Evolutionary conservation across 1,140 invertebrate species (phyloP).

Genomic region (Drosophila micromelanica): DNA sequence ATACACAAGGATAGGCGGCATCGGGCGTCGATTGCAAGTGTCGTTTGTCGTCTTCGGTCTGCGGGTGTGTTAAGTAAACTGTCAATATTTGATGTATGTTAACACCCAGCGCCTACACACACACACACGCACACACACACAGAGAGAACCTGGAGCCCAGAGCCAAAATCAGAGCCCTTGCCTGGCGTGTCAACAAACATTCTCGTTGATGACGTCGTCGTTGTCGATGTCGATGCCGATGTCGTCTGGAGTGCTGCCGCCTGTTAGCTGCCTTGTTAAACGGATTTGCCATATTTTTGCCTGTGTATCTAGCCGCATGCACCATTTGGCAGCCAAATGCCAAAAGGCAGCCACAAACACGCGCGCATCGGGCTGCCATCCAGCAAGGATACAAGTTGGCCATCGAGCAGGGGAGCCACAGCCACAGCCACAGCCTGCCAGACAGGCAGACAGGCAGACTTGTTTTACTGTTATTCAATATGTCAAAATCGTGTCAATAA

Average conservation of each 20-base stretch:
- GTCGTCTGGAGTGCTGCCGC: constrained; percentile 36
- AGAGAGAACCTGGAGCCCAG: constrained; percentile 15
- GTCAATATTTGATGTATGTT: constrained; percentile 83
- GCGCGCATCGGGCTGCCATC: constrained; percentile 45
- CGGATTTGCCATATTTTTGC: constrained; percentile 78
- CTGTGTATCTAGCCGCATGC: constrained; percentile 65
- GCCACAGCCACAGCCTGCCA: constrained; percentile 21
- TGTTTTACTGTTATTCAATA: constrained; percentile 81
- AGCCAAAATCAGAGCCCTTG: constrained; percentile 28
- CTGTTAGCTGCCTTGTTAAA: constrained; percentile 63
- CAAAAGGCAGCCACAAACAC: constrained; percentile 78
- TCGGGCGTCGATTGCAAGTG: constrained; percentile 50
- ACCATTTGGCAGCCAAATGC: constrained; percentile 81
- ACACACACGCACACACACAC: constrained; percentile 18
- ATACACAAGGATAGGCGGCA: neutral
- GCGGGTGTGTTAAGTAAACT: constrained; percentile 73
- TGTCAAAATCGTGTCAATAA: constrained; percentile 83
- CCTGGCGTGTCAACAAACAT: constrained; percentile 68
- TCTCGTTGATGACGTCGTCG: constrained; percentile 34
- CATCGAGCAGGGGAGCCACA: neutral
- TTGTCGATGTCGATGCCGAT: constrained; percentile 27
- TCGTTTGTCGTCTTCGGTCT: constrained; percentile 18
- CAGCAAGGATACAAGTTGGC: constrained; percentile 31
- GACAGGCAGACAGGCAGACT: constrained; percentile 62
- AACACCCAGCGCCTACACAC: constrained; percentile 64